These are phyloP conservation scores for Saccostrea glomerata DNA, from an alignment of 1,140 invertebrate species.

Conservation along the genomic window DNA sequence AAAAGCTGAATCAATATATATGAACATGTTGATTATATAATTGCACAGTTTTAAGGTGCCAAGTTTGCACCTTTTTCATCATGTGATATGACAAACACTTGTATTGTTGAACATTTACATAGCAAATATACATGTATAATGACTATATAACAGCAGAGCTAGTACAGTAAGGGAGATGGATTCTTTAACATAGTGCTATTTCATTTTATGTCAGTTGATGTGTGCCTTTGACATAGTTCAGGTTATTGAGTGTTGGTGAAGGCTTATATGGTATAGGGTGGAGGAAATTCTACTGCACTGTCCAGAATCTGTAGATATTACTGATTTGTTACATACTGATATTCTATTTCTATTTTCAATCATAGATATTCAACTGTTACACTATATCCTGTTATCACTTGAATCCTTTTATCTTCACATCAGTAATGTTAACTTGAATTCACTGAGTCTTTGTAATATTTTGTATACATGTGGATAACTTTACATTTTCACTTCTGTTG, in stretches of 20 bases:
- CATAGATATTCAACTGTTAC: background rate
- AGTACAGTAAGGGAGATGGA: background rate
- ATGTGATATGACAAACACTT: no score
- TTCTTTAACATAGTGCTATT: background rate
- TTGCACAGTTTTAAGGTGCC: no score
- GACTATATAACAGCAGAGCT: background rate
- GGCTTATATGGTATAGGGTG: background rate
- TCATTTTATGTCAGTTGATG: constrained; percentile 18
- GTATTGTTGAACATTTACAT: no score
- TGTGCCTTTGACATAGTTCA: constrained; percentile 35
- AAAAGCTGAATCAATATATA: no score
- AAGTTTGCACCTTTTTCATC: no score
- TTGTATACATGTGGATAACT: background rate
- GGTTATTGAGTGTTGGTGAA: constrained; percentile 19
- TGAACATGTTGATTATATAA: no score
- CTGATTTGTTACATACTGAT: no score
- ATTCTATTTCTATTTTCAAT: background rate
- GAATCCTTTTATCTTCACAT: background rate
- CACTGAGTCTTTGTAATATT: background rate
- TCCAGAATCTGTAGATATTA: background rate
- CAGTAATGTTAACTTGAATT: background rate
- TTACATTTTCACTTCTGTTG: no score
- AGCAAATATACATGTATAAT: background rate
- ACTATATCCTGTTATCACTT: background rate
- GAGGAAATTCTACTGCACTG: background rate